Conservation (phyloP, 2,113 vertebrate species). For the Clupea harengus region DNA sequence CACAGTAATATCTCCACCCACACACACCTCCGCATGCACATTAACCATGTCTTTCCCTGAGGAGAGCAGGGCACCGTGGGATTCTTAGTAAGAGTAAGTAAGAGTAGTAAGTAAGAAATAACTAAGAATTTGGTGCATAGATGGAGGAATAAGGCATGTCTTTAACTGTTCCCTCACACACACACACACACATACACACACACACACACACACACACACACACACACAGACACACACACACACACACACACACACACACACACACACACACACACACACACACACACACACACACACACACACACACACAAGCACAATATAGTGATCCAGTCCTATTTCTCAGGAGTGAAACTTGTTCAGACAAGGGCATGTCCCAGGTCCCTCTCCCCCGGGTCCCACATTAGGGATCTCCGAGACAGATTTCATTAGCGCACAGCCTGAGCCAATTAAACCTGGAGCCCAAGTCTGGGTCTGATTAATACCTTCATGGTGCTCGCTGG, state of each 20-base stretch:
- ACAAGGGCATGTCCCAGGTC: neutral
- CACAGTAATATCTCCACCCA: too few species aligned
- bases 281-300: neutral
- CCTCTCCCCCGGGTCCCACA: neutral
- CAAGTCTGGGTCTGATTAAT: neutral
- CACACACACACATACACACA: neutral
- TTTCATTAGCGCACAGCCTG: slow-evolving; percentile 3
- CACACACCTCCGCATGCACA: too few species aligned
- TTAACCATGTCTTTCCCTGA: too few species aligned
- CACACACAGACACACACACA: too few species aligned
- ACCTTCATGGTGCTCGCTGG: neutral
- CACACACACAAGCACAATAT: neutral
- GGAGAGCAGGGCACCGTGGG: too few species aligned
- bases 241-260: neutral
- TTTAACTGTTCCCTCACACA: neutral
- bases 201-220: too few species aligned
- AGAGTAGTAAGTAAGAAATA: neutral
- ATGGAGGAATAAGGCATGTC: neutral
- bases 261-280: neutral
- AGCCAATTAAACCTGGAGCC: neutral
- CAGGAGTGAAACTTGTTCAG: neutral
- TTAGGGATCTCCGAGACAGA: slow-evolving; percentile 17
- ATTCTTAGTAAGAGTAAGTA: neutral
- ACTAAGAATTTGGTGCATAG: neutral
- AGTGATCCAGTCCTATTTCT: neutral